These are phyloP conservation scores for Hypselothyrea guttata DNA, from an alignment of 2,888 invertebrate species.

Conservation along the genomic window DNA sequence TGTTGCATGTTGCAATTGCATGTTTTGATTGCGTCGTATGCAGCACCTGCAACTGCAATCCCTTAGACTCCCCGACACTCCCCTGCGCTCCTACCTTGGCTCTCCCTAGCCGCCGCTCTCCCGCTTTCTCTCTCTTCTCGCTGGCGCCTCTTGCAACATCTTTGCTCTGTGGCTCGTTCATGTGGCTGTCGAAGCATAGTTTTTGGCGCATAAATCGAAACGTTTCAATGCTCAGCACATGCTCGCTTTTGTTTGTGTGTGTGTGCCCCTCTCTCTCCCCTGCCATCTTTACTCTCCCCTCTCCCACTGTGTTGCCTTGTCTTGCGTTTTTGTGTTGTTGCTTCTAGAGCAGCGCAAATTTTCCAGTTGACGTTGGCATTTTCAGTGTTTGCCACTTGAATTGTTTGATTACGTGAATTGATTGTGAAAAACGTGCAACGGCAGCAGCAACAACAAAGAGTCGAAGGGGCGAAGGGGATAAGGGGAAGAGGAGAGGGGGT, in stretches of 20 bases:
- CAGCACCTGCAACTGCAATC: slow-evolving; percentile 61
- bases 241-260: slow-evolving; percentile 21
- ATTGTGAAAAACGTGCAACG: slow-evolving; percentile 77
- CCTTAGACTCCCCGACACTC: slow-evolving; percentile 8
- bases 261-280: no score
- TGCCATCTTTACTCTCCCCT: neutral
- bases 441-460: slow-evolving; percentile 47
- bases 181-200: slow-evolving; percentile 79
- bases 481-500: slow-evolving; percentile 6
- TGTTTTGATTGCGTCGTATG: slow-evolving; percentile 71
- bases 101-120: slow-evolving; percentile 1
- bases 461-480: slow-evolving; percentile 21
- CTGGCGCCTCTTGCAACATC: neutral
- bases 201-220: slow-evolving; percentile 80
- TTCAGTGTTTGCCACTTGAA: slow-evolving; percentile 81
- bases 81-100: neutral
- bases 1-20: slow-evolving; percentile 21
- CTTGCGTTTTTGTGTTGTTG: slow-evolving; percentile 27
- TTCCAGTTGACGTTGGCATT: slow-evolving; percentile 81
- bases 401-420: slow-evolving; percentile 81
- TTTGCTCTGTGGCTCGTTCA: slow-evolving; percentile 57
- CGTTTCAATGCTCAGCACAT: slow-evolving; percentile 71
- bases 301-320: slow-evolving; percentile 22
- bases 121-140: neutral
- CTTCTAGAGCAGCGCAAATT: slow-evolving; percentile 63